These are phyloP conservation scores for Agriopis leucophaearia DNA, from an alignment of 2,888 invertebrate genomes.

Conservation along the genomic window DNA sequence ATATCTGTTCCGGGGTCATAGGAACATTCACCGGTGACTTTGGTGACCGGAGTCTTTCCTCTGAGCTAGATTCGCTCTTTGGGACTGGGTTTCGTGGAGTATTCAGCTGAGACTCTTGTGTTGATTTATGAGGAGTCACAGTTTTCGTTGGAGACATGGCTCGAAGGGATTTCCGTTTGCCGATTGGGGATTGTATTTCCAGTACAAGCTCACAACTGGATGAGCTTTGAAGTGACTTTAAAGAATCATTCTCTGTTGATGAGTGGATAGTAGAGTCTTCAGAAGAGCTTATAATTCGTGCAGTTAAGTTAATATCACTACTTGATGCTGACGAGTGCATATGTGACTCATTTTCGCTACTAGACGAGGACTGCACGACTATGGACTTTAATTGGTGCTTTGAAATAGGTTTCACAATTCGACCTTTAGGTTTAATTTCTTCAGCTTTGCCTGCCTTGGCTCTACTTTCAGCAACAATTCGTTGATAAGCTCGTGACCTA, in stretches of 20 bases:
- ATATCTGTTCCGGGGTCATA: slow-evolving; percentile 68
- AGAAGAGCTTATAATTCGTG: slow-evolving; percentile 5
- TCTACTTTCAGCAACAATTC: slow-evolving; percentile 39
- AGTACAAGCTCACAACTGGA: slow-evolving; percentile 53
- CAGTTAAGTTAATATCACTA: slow-evolving; percentile 12
- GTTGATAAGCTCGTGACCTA: slow-evolving; percentile 42
- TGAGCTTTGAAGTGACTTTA: slow-evolving; percentile 44
- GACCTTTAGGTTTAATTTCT: slow-evolving; percentile 45
- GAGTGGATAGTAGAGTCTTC: slow-evolving; percentile 3
- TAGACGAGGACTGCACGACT: slow-evolving; percentile 20
- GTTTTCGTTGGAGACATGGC: not conserved
- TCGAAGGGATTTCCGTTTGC: slow-evolving; percentile 43
- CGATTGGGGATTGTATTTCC: slow-evolving; percentile 20
- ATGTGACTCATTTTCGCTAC: slow-evolving; percentile 14
- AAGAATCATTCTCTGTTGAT: slow-evolving; percentile 6
- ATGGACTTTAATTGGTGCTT: slow-evolving; percentile 25
- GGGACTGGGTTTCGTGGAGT: slow-evolving; percentile 51
- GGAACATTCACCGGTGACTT: slow-evolving; percentile 50
- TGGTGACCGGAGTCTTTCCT: slow-evolving; percentile 72
- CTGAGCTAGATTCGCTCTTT: slow-evolving; percentile 73
- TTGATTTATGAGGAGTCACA: not conserved
- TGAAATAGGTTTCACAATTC: slow-evolving; percentile 39
- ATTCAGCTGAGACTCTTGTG: not conserved
- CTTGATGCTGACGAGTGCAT: slow-evolving; percentile 2
- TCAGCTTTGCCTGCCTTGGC: slow-evolving; percentile 34